Evolutionary conservation across 2,888 invertebrate species (phyloP).

Genomic region (Unio delphinus): DNA sequence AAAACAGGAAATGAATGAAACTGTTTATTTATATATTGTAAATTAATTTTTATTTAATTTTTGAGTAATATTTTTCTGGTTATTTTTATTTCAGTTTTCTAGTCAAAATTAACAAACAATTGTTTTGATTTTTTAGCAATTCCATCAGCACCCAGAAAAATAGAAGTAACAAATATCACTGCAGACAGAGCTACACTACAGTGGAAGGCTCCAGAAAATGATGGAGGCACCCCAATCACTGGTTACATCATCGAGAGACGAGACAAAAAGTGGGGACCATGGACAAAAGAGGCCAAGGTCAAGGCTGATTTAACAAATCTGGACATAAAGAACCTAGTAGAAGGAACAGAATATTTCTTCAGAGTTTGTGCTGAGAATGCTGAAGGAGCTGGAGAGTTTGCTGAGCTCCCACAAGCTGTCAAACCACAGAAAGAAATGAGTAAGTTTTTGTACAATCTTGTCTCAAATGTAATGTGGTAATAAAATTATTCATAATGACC

Average conservation of each 20-base stretch:
- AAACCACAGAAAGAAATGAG: slow-evolving; percentile 48
- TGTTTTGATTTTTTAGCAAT: slow-evolving; percentile 23
- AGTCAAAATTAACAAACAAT: not conserved
- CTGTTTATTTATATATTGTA: too few species aligned
- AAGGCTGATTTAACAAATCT: slow-evolving; percentile 49
- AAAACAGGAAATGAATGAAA: too few species aligned
- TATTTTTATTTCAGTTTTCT: not conserved
- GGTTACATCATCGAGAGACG: slow-evolving; percentile 62
- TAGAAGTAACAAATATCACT: slow-evolving; percentile 55
- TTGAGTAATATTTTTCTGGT: not conserved
- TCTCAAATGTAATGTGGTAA: too few species aligned
- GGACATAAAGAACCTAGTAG: slow-evolving; percentile 54
- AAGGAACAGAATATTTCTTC: slow-evolving; percentile 67
- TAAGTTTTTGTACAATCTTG: slow-evolving; percentile 12
- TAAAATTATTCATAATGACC: too few species aligned
- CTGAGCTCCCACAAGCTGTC: slow-evolving; percentile 55
- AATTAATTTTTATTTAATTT: too few species aligned
- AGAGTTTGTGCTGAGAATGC: slow-evolving; percentile 66
- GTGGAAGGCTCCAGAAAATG: slow-evolving; percentile 71
- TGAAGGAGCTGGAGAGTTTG: slow-evolving; percentile 63
- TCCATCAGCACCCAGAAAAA: slow-evolving; percentile 53
- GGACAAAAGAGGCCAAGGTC: slow-evolving; percentile 56
- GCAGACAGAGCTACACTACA: slow-evolving; percentile 45
- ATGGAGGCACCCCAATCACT: slow-evolving; percentile 65
- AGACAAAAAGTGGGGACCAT: slow-evolving; percentile 58